Evolutionary conservation across 2,888 invertebrate species (phyloP), one percentile per base, ranked within the genome.

Genomic region (Leptinotarsa rubiginosa): DNA sequence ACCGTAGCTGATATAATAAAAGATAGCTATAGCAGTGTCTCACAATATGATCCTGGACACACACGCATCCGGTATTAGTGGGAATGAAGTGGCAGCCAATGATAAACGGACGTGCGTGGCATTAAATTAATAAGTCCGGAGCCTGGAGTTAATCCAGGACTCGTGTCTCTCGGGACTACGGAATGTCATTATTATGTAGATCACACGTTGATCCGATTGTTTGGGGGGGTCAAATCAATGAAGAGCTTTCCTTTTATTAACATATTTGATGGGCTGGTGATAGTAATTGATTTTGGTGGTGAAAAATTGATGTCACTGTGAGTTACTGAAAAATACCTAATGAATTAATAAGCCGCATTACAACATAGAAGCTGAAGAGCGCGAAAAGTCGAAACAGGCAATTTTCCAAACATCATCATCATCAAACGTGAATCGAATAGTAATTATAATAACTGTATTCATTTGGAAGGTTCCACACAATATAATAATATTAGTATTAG

Each of bases 101-200:
- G 87, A 87, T 84, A 85, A 85, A 86, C 86, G 86, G 83, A 87
- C 87, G 87, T 87, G 87, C 87, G 86, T 85, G 83, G 87, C 87
- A 87, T 87, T 87, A 87, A 87, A 87, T 87, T 87, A 87, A 87
- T 87, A 87, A 87, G 86, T 86, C 86, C 85, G 80, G 83, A 83
- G 83, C 83, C 82, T 83, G 85, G 85, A 87, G 87, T 86, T 87
- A 87, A 87, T 87, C 87, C 87, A 74, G 85, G 84, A 85, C 87
- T 85, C 84, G 86, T 86, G 86, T 86, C 86, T 85, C 85, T 80
- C 80, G 85, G 85, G 86, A 85, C 83, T 83, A 82, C 81, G 83
- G 84, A 83, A 85, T 86, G 86, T 87, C 87, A 87, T 88, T 88
- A 88, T 88, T 88, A 88, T 88, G 88, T 87, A 88, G 87, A 88